Evolutionary conservation across 2,113 vertebrate genomes (phyloP).

Genomic region (Chinchilla lanigera): DNA sequence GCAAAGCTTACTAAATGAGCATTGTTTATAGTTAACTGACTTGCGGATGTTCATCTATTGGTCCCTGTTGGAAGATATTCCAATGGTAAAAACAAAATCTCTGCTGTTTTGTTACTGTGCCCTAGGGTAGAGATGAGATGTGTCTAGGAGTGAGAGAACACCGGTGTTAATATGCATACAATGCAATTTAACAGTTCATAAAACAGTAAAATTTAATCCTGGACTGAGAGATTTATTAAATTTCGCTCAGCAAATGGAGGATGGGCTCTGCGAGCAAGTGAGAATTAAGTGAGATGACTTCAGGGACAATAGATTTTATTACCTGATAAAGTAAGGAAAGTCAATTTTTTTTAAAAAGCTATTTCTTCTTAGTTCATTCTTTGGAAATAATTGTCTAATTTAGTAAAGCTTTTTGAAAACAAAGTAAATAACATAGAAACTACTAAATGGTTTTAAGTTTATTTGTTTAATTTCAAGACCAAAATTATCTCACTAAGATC

Average conservation of each 20-base stretch:
- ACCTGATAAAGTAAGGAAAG: conserved; percentile 86
- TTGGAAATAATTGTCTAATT: conserved; percentile 91
- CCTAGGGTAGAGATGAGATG: conserved; percentile 70
- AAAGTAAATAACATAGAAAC: conserved; percentile 50
- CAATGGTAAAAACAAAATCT: conserved; percentile 68
- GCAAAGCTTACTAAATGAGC: conserved; percentile 60
- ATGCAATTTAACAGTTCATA: conserved; percentile 94
- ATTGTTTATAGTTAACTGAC: conserved; percentile 74
- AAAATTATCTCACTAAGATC: conserved; percentile 44
- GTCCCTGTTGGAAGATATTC: conserved; percentile 68
- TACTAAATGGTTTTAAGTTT: conserved; percentile 54
- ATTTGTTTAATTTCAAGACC: conserved; percentile 68
- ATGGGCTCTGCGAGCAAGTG: conserved; percentile 84
- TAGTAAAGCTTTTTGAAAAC: conserved; percentile 88
- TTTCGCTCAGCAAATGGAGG: conserved; percentile 87
- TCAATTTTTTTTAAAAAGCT: conserved; percentile 82
- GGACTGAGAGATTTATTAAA: conserved; percentile 91
- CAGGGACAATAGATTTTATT: conserved; percentile 92
- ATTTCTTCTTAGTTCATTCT: conserved; percentile 93
- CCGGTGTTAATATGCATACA: conserved; percentile 87
- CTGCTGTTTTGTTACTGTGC: conserved; percentile 76
- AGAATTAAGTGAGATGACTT: conserved; percentile 90
- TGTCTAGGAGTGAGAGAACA: conserved; percentile 84
- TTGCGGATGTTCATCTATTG: conserved; percentile 70
- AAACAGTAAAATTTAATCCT: conserved; percentile 93